phyloP scores from a whole-genome alignment of 1,140 invertebrate genomes.

The Archivesica marissinica region DNA sequence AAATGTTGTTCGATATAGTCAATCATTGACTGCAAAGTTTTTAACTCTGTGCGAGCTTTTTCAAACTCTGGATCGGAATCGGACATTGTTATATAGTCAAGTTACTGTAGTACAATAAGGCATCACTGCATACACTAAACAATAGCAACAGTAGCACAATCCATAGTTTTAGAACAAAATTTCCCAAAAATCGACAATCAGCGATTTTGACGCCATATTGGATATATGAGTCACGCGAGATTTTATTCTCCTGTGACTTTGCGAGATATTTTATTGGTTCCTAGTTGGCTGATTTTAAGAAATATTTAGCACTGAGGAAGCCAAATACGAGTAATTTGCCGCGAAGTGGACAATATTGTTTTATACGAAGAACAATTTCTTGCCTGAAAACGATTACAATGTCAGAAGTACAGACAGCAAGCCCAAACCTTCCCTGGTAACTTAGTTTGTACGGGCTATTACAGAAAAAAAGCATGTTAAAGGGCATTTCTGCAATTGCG shows the following conservation, averaged over 20 bases:
- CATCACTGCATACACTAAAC: slow-evolving; percentile 39
- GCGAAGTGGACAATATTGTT: slow-evolving; percentile 52
- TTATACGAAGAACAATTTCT: slow-evolving; percentile 60
- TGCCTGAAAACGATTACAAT: slow-evolving; percentile 32
- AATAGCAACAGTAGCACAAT: not conserved
- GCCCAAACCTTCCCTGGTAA: slow-evolving; percentile 74
- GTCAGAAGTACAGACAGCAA: slow-evolving; percentile 57
- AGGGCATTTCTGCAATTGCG: too few species aligned
- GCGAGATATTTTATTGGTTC: slow-evolving; percentile 23
- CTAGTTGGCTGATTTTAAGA: not conserved
- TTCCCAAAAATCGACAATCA: not conserved
- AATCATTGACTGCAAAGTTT: slow-evolving; percentile 94
- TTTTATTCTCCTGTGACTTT: slow-evolving; percentile 24
- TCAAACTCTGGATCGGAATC: slow-evolving; percentile 78
- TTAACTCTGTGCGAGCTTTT: slow-evolving; percentile 81
- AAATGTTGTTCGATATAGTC: slow-evolving; percentile 96
- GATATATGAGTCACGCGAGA: slow-evolving; percentile 58
- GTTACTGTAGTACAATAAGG: slow-evolving; percentile 8
- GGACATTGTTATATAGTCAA: slow-evolving; percentile 68
- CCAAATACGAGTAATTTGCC: slow-evolving; percentile 8
- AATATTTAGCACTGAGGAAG: not conserved
- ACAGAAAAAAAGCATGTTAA: too few species aligned
- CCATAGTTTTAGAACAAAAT: slow-evolving; percentile 3
- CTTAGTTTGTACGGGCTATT: too few species aligned
- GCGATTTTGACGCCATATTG: slow-evolving; percentile 59